phyloP scores from a whole-genome alignment of 2,888 invertebrate genomes.

The Spialia ferax region DNA sequence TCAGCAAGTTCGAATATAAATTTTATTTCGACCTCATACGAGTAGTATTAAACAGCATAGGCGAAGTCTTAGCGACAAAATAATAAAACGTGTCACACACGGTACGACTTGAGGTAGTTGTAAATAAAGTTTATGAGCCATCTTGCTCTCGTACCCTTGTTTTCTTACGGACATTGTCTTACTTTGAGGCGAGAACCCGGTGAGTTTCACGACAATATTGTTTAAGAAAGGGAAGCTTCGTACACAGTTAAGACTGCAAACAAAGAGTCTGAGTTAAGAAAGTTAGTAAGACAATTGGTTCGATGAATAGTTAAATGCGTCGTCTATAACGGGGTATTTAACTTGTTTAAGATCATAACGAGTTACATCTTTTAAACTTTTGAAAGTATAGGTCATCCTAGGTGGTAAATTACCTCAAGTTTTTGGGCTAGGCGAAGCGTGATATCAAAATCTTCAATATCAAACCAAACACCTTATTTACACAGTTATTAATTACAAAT shows the following conservation, averaged over 20 bases:
- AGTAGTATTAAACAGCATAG: not conserved
- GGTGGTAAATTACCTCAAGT: too few relatives aligned
- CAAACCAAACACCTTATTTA: too few relatives aligned
- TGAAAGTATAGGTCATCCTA: too few relatives aligned
- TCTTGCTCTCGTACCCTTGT: constrained; percentile 18
- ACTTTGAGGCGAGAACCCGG: constrained; percentile 22
- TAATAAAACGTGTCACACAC: constrained; percentile 41
- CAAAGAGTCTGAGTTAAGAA: too few relatives aligned
- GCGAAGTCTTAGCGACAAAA: constrained; percentile 27
- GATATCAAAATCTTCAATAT: too few relatives aligned
- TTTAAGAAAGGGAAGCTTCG: not conserved
- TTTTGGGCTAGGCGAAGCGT: too few relatives aligned
- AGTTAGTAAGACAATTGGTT: too few relatives aligned
- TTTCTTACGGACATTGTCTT: constrained; percentile 15
- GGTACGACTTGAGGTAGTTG: constrained; percentile 42
- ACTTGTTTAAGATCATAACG: too few relatives aligned
- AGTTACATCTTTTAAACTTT: too few relatives aligned
- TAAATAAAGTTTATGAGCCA: constrained; percentile 43
- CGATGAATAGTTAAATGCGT: too few relatives aligned
- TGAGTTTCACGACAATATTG: not conserved
- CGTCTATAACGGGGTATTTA: too few relatives aligned
- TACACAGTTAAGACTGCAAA: not conserved
- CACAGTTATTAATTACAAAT: too few relatives aligned
- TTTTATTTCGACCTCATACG: not conserved
- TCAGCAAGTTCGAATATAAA: not conserved